phyloP scores from a whole-genome alignment of 1,140 invertebrate genomes.

The Teleopsis dalmanni region DNA sequence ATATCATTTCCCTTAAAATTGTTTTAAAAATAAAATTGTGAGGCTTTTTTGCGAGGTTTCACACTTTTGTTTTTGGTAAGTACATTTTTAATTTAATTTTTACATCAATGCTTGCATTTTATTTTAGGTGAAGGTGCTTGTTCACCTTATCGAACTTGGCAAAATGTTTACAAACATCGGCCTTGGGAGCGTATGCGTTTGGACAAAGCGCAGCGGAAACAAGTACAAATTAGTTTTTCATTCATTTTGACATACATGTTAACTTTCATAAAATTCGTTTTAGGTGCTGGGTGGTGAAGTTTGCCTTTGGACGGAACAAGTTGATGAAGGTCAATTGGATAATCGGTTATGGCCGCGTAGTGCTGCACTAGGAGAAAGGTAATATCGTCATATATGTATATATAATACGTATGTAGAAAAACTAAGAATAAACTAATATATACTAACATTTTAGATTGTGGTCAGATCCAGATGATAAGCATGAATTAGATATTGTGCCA shows the following conservation, averaged over 20 bases:
- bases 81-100: no score
- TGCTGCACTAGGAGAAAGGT: constrained; percentile 57
- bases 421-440: background rate
- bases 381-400: no score
- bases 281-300: constrained; percentile 58
- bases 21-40: no score
- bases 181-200: constrained; percentile 55
- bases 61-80: no score
- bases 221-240: constrained; percentile 32
- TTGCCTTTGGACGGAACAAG: constrained; percentile 63
- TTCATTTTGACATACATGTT: background rate
- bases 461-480: constrained; percentile 39
- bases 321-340: constrained; percentile 52
- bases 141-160: constrained; percentile 74
- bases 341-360: constrained; percentile 63
- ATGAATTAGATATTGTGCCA: constrained; percentile 34
- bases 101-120: background rate
- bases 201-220: constrained; percentile 31
- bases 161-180: constrained; percentile 71
- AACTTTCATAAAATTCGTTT: background rate
- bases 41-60: no score
- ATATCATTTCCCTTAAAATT: no score
- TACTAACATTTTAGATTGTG: constrained; percentile 22
- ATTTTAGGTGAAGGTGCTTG: constrained; percentile 59
- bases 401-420: no score